Evolutionary conservation across 30 jellyfish, hydroid and myxozoan genomes (phyloP).

Genomic region (Cassiopea andromeda): DNA sequence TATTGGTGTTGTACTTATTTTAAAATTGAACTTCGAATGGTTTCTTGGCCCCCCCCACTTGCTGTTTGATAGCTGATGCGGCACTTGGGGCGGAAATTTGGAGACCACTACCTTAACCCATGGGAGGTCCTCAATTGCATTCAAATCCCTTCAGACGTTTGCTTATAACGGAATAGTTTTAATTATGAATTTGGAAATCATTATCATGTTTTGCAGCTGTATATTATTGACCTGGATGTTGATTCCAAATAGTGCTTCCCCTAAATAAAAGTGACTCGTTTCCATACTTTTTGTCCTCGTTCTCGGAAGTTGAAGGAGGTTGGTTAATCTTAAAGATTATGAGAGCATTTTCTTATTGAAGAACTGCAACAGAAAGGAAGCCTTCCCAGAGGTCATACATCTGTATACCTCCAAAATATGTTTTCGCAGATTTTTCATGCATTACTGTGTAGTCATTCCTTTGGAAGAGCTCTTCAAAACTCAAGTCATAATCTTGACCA

Average conservation of each 20-base stretch:
- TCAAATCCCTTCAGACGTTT: no score
- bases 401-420: not conserved
- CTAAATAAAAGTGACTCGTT: no score
- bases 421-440: not conserved
- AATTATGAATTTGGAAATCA: not conserved
- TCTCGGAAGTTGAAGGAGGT: not conserved
- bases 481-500: not conserved
- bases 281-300: not conserved
- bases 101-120: no score
- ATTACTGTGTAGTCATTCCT: not conserved
- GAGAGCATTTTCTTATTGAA: not conserved
- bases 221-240: not conserved
- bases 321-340: not conserved
- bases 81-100: no score
- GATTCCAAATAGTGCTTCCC: not conserved
- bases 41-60: no score
- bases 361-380: slow-evolving; percentile 11
- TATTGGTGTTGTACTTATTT: no score
- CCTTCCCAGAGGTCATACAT: not conserved
- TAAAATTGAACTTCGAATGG: no score
- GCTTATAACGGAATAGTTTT: no score
- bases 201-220: not conserved
- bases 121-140: no score
- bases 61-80: no score
- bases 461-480: no score